Base-by-base conservation (phyloP, 1,140 invertebrate species). In the Magallana angulata region DNA sequence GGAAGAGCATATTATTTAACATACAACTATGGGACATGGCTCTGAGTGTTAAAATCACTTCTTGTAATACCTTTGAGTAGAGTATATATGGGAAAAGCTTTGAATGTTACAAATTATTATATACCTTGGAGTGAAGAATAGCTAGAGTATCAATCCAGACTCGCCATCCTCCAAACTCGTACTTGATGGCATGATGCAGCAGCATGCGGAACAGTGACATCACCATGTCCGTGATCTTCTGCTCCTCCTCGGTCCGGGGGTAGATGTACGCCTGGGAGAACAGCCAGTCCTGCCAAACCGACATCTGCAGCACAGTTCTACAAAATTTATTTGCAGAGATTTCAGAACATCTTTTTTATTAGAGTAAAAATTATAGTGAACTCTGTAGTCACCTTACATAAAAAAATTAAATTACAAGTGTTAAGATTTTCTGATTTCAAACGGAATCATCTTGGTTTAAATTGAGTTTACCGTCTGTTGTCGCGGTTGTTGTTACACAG, bases 271-370 rank as follows among this genome's bases (percentile, higher is more conserved):
- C 98, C 97, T 99, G 97, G 7, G 98, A 98, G 91, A 99, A 99
- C 1, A 99, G 96, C 99, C 99, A 99, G 94, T 99, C 99, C 95
- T 99, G 99, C 99, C 99, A 99, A 1, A 99, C 99, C 7, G 98
- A 99, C 99, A 99, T 99, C 95, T 99, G 99, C 14, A 99, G 96
- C 1, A 99, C 98, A 0, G 98, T 99, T 90, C 98, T 95, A 57
- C 16, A 82, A 82, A 4, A 82, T 6, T 24, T 12, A 80, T 0
- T 36, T 12, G n/a, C 5, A 62, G 6, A n/a, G n/a, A 62, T 14
- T 16, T 14, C 60, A 12, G 12, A n/a, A 12, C 60, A n/a, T 9
- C 9, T 62, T 12, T 62, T 62, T 12, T n/a, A 62, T n/a, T 62
- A 12, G n/a, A 16, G 8, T n/a, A 62, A 48, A 48, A 2, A 48